A percentile compares a stretch with the other conserved stretches of the same genome.
Evolutionary conservation across 2,888 invertebrate genomes (phyloP).

Genomic region (Proisotoma minuta): DNA sequence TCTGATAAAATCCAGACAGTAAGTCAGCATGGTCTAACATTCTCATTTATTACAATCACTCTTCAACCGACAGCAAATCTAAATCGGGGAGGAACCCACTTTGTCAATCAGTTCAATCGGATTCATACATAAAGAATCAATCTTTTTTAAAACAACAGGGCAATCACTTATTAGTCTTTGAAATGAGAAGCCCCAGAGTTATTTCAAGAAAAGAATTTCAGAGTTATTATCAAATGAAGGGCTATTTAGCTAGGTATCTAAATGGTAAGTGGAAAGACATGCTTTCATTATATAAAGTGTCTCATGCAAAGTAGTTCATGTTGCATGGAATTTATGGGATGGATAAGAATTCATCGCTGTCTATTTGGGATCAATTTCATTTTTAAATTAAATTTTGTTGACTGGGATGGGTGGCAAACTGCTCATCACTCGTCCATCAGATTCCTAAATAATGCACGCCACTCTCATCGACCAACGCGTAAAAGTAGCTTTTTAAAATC

Average conservation of each 20-base stretch:
- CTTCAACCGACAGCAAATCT: not conserved
- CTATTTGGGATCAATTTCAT: not conserved
- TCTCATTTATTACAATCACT: constrained; percentile 2
- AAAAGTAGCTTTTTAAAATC: not conserved
- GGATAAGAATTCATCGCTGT: not conserved
- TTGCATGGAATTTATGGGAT: not conserved
- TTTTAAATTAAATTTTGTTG: constrained; percentile 2
- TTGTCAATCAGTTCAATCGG: constrained; percentile 32
- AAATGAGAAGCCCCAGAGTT: no score
- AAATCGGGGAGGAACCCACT: constrained; percentile 29
- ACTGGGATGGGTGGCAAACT: not conserved
- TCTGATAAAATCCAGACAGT: no score
- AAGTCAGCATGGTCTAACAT: not conserved
- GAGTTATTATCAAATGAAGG: no score
- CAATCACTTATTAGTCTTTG: no score
- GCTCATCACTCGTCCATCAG: not conserved
- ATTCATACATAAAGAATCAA: no score
- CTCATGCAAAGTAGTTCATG: not conserved
- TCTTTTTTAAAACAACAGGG: no score
- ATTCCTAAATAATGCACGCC: not conserved
- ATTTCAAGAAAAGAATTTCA: no score
- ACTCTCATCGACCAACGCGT: not conserved
- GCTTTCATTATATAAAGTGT: not conserved
- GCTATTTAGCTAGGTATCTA: no score
- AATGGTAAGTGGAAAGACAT: constrained; percentile 13